Evolutionary conservation across 2,888 invertebrate genomes (phyloP).

Genomic region (Lucinisca nassula): DNA sequence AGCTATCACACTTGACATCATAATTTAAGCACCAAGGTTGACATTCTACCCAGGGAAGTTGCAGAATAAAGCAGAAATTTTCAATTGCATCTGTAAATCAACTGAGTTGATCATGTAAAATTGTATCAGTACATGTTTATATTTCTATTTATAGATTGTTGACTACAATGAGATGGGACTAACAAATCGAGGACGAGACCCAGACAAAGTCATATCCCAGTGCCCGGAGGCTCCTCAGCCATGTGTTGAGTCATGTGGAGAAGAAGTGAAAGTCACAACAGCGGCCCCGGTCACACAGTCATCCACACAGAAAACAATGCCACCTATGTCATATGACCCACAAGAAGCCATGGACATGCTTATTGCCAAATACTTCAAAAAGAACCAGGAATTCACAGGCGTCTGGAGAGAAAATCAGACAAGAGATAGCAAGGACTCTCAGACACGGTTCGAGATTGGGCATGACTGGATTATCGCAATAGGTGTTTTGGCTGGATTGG

Average conservation of each 20-base stretch:
- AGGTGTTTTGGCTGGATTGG: conserved; percentile 94
- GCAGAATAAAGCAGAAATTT: too few species aligned
- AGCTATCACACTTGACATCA: too few species aligned
- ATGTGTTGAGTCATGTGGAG: conserved; percentile 75
- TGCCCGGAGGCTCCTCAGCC: conserved; percentile 59
- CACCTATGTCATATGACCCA: too few species aligned
- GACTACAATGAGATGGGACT: conserved; percentile 20
- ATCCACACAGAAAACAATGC: conserved; percentile 52
- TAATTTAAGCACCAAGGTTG: too few species aligned
- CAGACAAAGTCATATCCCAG: conserved; percentile 9
- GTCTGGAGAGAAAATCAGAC: conserved; percentile 60
- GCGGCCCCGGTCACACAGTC: background rate
- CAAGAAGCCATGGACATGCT: conserved; percentile 44
- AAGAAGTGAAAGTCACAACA: conserved; percentile 40
- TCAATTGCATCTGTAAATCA: too few species aligned
- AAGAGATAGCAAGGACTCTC: conserved; percentile 39
- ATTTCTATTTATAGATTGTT: conserved; percentile 37
- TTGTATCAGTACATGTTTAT: background rate
- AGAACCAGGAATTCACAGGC: conserved; percentile 78
- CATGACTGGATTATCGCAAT: conserved; percentile 95
- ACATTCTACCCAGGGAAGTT: too few species aligned
- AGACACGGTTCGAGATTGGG: conserved; percentile 76
- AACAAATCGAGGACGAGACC: conserved; percentile 8
- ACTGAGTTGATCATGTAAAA: too few species aligned
- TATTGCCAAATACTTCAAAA: conserved; percentile 65